phyloP scores from a whole-genome alignment of 2,113 vertebrate species.

The Tachysurus fulvidraco region DNA sequence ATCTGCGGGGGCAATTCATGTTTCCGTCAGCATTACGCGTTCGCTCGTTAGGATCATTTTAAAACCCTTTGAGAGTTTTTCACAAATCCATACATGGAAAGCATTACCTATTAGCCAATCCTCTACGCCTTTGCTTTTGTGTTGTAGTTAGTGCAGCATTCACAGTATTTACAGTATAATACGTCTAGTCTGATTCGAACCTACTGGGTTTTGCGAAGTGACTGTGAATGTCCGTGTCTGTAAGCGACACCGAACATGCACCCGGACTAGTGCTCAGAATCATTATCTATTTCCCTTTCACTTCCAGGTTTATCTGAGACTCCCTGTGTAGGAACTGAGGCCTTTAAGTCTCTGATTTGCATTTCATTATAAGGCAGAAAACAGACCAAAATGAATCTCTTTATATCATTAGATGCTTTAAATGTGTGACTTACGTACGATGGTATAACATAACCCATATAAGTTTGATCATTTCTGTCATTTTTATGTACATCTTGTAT shows the following conservation, averaged over 20 bases:
- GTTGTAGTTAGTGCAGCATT: background rate
- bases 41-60: background rate
- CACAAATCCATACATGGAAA: background rate
- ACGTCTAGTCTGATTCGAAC: background rate
- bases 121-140: too few species aligned
- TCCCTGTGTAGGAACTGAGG: background rate
- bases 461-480: background rate
- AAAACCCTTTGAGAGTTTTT: background rate
- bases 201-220: background rate
- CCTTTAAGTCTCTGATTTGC: background rate
- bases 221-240: background rate
- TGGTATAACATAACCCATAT: background rate
- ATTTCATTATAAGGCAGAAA: background rate
- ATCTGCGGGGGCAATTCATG: background rate
- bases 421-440: background rate
- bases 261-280: background rate
- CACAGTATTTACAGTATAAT: background rate
- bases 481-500: background rate
- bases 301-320: background rate
- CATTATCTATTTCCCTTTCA: background rate
- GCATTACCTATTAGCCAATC: background rate
- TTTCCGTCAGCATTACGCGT: background rate
- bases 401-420: background rate
- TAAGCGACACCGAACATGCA: background rate
- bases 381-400: background rate